Evolutionary conservation across 2,888 invertebrate genomes (phyloP), one percentile per base, ranked within the genome.

Genomic region (Pseudococcus viburni): DNA sequence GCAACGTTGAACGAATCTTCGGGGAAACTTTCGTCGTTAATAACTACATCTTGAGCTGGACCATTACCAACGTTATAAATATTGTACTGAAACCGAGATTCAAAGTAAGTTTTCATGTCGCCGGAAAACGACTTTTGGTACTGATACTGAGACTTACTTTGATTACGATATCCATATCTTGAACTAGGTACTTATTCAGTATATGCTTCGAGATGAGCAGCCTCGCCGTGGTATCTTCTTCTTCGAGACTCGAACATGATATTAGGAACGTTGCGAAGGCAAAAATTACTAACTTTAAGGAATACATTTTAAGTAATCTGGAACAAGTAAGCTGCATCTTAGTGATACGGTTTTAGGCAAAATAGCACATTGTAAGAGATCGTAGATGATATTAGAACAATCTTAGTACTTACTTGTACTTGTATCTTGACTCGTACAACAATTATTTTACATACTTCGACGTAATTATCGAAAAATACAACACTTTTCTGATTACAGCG

Each of bases 171-270:
- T 99, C 99, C 95, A 97, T 97, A 91, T 96, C 96, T 93, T 99
- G 98, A 0, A 99, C 99, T 89, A 99, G 93, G 91, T 98, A 99
- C 92, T 96, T 97, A 92, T 99, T 99, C 89, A 98, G 94, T 91
- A 99, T 96, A 92, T 97, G 96, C 93, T 99, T 99, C 12, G 97
- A 96, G 39, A 98, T 95, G 89, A 99, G 93, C 85, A 99, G 93
- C 90, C 96, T 94, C 26, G 98, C 98, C 88, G 84, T 68, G 33
- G 86, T 80, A 19, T 88, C 88, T 46, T 88, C 89, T 19, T 88
- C 88, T 85, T 88, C 88, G 48, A 42, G 39, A 84, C 88, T 26
- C 26, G 19, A 59, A 39, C 80, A 88, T 48, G 12, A 80, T 17
- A 77, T 12, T 2, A 88, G 22, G 33, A 88, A 83, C 80, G 46